These are phyloP conservation scores for Verasper variegatus DNA, from an alignment of 2,113 vertebrate genomes.

Conservation along the genomic window DNA sequence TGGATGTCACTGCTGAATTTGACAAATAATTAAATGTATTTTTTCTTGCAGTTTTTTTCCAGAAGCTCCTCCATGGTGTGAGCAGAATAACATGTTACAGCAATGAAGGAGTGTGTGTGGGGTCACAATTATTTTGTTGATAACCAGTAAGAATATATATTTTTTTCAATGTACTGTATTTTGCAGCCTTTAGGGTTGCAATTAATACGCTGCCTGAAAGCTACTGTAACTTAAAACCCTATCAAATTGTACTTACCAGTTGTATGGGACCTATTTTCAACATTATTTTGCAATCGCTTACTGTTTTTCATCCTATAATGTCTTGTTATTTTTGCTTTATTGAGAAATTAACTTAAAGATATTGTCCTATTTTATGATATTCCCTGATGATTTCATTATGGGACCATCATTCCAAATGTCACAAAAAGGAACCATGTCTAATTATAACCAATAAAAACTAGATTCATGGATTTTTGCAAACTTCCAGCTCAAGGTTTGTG, in stretches of 20 bases:
- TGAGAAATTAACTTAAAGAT: not conserved
- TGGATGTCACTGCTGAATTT: not conserved
- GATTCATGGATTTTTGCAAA: too few species aligned
- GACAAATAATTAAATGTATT: not conserved
- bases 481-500: too few species aligned
- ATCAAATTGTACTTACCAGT: not conserved
- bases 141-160: not conserved
- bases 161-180: slow-evolving; percentile 2
- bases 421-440: too few species aligned
- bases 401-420: too few species aligned
- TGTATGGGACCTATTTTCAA: not conserved
- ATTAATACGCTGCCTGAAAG: not conserved
- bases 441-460: too few species aligned
- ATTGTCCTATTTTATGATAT: too few species aligned
- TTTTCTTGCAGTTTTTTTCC: slow-evolving; percentile 28
- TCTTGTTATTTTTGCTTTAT: not conserved
- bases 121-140: not conserved
- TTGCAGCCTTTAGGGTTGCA: not conserved
- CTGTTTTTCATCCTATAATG: not conserved
- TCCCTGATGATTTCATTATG: too few species aligned
- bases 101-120: not conserved
- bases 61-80: slow-evolving; percentile 84
- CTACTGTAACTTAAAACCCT: not conserved
- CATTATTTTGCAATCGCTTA: not conserved
- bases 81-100: slow-evolving; percentile 11